phyloP scores from a whole-genome alignment of 2,113 vertebrate genomes.

The Puma concolor region DNA sequence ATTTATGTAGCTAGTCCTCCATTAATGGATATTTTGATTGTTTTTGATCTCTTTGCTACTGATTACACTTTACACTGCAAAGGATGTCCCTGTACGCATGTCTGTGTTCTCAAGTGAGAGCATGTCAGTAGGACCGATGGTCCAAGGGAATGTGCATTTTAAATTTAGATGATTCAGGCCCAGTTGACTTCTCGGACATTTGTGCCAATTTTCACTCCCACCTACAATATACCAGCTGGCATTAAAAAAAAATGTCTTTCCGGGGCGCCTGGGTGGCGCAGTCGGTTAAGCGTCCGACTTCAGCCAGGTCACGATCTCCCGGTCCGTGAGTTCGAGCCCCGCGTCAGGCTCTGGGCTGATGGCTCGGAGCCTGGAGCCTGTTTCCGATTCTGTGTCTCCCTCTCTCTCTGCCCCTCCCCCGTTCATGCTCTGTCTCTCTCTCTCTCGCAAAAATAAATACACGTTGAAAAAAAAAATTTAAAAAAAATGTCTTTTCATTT shows the following conservation, averaged over 20 bases:
- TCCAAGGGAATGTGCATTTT: neutral
- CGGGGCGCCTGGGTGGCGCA: too few relatives aligned
- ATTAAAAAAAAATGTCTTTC: neutral
- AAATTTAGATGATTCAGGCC: neutral
- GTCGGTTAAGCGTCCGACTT: too few relatives aligned
- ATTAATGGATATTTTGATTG: neutral
- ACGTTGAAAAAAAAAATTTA: too few relatives aligned
- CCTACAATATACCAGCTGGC: neutral
- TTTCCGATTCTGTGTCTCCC: too few relatives aligned
- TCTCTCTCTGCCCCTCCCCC: too few relatives aligned
- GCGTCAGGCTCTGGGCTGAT: too few relatives aligned
- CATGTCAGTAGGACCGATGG: neutral
- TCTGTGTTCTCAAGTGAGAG: neutral
- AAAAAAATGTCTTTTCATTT: neutral
- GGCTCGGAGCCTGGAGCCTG: too few relatives aligned
- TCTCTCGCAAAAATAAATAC: too few relatives aligned
- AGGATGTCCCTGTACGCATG: neutral
- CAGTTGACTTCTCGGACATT: neutral
- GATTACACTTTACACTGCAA: neutral
- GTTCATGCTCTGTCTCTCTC: too few relatives aligned
- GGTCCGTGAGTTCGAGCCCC: too few relatives aligned
- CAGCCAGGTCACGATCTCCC: too few relatives aligned
- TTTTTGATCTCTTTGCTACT: neutral
- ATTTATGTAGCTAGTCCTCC: neutral
- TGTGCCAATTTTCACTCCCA: conserved; percentile 5